Percentiles rank a stretch among this genome's conserved stretches.
These are phyloP conservation scores for Eretmochelys imbricata DNA, from an alignment of 2,113 vertebrate species.

Conservation along the genomic window DNA sequence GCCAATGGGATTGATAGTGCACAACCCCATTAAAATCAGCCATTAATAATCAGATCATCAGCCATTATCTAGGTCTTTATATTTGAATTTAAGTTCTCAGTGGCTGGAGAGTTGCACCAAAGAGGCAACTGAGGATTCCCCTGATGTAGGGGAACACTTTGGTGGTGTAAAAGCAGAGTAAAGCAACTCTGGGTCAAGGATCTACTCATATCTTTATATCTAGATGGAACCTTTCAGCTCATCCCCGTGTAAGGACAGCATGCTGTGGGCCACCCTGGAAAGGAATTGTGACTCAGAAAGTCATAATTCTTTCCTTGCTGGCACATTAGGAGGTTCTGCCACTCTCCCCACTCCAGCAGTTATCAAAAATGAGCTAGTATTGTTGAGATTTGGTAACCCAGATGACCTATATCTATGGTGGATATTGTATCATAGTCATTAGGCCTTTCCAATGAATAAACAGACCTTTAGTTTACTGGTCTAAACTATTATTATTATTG, in stretches of 20 bases:
- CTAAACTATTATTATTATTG: not conserved
- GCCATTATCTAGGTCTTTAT: not conserved
- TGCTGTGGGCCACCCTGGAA: not conserved
- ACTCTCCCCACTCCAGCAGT: not conserved
- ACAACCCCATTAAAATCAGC: not conserved
- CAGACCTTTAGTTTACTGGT: not conserved
- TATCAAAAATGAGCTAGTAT: not conserved
- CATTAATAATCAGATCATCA: not conserved
- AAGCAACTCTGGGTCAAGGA: not conserved
- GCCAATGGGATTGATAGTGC: not conserved
- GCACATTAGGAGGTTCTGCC: not conserved
- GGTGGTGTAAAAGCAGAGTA: not conserved
- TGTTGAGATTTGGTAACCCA: not conserved
- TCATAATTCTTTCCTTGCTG: not conserved
- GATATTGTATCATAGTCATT: not conserved
- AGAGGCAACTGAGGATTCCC: not conserved
- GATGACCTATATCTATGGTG: not conserved
- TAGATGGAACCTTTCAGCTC: not conserved
- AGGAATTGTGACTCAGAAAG: not conserved
- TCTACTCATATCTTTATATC: not conserved
- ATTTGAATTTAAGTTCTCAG: not conserved
- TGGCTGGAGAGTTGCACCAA: not conserved
- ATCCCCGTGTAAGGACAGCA: fast-evolving
- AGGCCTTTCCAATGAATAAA: not conserved
- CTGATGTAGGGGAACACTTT: not conserved